Conservation (phyloP, 2,888 invertebrate genomes). For the Ganaspis brasiliensis region DNA sequence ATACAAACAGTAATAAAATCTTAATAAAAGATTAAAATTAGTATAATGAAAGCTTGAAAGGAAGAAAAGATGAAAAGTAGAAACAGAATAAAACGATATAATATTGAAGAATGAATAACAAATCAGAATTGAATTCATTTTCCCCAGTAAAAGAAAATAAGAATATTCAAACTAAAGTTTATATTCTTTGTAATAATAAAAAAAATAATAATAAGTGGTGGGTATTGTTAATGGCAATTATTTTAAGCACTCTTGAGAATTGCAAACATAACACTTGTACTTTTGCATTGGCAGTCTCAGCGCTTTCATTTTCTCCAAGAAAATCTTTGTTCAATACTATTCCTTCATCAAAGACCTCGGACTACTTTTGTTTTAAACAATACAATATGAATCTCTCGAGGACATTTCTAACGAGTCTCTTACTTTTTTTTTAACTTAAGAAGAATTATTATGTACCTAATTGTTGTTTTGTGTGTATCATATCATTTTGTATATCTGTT, state of each 20-base stretch:
- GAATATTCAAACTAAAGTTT: not conserved
- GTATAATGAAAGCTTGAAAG: no score
- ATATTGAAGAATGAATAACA: not conserved
- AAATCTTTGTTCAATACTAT: constrained; percentile 7
- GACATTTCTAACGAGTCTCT: constrained; percentile 6
- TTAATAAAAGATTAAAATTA: no score
- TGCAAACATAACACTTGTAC: not conserved
- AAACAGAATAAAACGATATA: not conserved
- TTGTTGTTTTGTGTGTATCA: no score
- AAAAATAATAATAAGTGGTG: not conserved
- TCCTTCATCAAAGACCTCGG: constrained; percentile 19
- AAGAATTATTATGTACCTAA: no score
- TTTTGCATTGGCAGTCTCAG: not conserved
- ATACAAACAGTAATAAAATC: no score
- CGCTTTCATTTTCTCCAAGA: constrained; percentile 6
- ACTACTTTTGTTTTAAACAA: constrained; percentile 33
- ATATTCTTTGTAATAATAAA: not conserved
- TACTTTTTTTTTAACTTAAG: not conserved
- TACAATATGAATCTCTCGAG: constrained; percentile 29
- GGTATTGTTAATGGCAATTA: constrained; percentile 3
- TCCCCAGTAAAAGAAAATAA: no score
- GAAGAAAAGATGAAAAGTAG: not conserved
- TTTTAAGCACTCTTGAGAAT: constrained; percentile 3
- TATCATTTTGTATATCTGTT: no score
- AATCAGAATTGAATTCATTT: not conserved